Conservation (phyloP, 2,113 vertebrate species). For the Lamprologus speciosus region DNA sequence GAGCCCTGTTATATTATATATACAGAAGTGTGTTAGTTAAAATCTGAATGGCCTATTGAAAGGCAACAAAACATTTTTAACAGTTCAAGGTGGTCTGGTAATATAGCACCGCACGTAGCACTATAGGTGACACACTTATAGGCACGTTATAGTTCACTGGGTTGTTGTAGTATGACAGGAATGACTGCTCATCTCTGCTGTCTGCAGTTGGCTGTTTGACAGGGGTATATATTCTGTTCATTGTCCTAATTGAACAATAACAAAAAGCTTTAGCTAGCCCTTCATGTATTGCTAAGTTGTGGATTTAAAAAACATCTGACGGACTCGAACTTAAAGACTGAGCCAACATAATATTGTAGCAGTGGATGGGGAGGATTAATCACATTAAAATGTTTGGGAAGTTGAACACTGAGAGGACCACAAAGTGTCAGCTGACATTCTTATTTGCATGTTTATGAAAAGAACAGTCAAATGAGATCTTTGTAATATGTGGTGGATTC, state of each 20-base stretch:
- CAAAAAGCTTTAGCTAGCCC: not conserved
- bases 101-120: fast-evolving
- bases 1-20: not conserved
- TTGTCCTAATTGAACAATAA: not conserved
- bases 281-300: fast-evolving
- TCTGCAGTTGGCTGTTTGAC: fast-evolving
- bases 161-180: not conserved
- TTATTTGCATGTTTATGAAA: not conserved
- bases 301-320: not conserved
- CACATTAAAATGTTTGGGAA: not conserved
- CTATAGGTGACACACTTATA: not conserved
- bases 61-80: not conserved
- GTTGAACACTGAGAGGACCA: not conserved
- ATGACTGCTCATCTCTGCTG: not conserved
- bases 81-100: not conserved
- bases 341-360: not conserved
- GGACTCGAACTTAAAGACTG: not conserved
- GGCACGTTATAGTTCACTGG: not conserved
- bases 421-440: not conserved
- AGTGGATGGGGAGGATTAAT: not conserved
- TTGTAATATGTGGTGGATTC: fast-evolving
- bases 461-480: not conserved
- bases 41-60: not conserved
- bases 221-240: not conserved
- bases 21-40: not conserved